Conservation (phyloP, 2,888 invertebrate species). For the Morpho achilles region DNA sequence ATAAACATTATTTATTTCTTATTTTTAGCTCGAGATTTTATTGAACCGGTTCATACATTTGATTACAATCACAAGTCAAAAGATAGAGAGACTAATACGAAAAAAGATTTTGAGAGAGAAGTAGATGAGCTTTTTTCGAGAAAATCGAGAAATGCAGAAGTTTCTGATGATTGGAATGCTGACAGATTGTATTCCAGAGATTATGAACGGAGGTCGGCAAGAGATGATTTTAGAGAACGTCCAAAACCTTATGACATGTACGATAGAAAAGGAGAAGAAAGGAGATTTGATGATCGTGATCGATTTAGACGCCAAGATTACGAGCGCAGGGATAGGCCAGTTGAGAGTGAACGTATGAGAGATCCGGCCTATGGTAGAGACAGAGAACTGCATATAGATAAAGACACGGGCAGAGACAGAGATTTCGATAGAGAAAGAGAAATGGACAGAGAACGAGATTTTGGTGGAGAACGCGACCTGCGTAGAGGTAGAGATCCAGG, state of each 20-base stretch:
- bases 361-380: constrained; percentile 35
- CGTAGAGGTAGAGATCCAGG: constrained; percentile 24
- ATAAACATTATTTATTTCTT: constrained; percentile 8
- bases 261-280: constrained; percentile 38
- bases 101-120: constrained; percentile 59
- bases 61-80: constrained; percentile 84
- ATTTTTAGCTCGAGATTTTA: constrained; percentile 72
- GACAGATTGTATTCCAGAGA: constrained; percentile 28
- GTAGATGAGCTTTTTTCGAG: constrained; percentile 55
- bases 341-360: constrained; percentile 41
- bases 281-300: constrained; percentile 45
- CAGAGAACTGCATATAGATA: constrained; percentile 31
- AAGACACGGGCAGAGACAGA: constrained; percentile 32
- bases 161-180: constrained; percentile 35
- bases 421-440: constrained; percentile 34
- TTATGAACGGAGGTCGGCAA: constrained; percentile 38
- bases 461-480: constrained; percentile 11
- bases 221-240: constrained; percentile 39
- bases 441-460: constrained; percentile 24
- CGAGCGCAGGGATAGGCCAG: constrained; percentile 36
- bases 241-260: constrained; percentile 27
- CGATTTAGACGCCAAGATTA: constrained; percentile 36
- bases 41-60: constrained; percentile 83
- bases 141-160: constrained; percentile 44
- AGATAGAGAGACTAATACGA: constrained; percentile 48